Evolutionary conservation across 2,113 vertebrate genomes (phyloP).

Genomic region (Typhlomys cinereus): DNA sequence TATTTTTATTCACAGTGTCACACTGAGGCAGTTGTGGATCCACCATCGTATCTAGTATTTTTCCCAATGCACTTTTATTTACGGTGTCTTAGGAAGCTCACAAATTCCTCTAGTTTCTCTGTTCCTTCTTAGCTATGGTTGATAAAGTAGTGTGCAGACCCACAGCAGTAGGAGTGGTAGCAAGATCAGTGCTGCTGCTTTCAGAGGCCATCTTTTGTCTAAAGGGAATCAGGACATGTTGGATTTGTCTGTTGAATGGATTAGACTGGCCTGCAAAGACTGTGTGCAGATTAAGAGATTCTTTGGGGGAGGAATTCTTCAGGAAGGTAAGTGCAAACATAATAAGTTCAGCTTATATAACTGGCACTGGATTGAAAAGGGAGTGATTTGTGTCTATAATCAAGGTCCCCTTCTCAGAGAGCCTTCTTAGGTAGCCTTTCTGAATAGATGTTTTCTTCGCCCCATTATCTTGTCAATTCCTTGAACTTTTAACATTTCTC

Average conservation of each 20-base stretch:
- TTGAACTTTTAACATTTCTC: background rate
- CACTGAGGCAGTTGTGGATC: background rate
- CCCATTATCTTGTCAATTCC: background rate
- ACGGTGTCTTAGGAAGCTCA: background rate
- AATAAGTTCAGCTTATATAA: background rate
- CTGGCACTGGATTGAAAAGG: background rate
- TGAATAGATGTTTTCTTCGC: background rate
- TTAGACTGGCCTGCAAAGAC: background rate
- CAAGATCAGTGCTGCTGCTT: background rate
- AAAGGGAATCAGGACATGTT: background rate
- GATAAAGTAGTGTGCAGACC: background rate
- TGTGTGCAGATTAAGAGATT: background rate
- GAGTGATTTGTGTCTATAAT: background rate
- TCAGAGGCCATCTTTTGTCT: background rate
- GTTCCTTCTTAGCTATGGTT: background rate
- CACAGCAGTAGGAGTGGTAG: background rate
- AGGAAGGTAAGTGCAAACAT: background rate
- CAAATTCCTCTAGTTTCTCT: background rate
- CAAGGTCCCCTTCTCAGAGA: background rate
- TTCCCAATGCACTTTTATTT: background rate
- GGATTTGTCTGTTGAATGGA: background rate
- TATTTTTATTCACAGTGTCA: background rate
- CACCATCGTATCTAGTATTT: background rate
- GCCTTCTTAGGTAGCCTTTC: background rate
- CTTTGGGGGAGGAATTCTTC: conserved; percentile 1